Conservation (phyloP, 64 coral and sea anemone genomes). For the Anthopleura sola region DNA sequence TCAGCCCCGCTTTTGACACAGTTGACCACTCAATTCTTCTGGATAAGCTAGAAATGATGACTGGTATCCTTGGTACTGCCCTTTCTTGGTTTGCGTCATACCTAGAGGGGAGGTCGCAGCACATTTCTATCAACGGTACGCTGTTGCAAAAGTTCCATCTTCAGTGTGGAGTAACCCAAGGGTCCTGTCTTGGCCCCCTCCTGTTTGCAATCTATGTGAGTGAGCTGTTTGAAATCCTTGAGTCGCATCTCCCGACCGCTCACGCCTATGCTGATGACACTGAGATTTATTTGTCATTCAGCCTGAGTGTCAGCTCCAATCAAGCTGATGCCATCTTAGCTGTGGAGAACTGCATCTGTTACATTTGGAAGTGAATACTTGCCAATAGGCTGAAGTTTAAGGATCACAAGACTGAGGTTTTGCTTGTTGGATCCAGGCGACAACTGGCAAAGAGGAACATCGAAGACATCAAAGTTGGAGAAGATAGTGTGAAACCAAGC, state of each 20-base stretch:
- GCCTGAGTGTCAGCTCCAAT: no score
- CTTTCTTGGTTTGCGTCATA: conserved; percentile 22
- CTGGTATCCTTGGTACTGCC: conserved; percentile 5
- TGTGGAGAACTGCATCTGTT: background rate
- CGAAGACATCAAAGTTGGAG: background rate
- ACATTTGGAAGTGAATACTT: background rate
- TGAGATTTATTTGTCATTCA: no score
- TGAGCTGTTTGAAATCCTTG: no score
- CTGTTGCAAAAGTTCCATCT: background rate
- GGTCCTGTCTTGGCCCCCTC: no score
- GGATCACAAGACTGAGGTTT: background rate
- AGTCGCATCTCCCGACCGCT: no score
- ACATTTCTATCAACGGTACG: conserved; percentile 19
- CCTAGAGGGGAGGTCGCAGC: conserved; percentile 9
- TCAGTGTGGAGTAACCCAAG: no score
- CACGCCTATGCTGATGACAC: no score
- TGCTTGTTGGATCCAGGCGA: background rate
- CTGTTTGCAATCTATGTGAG: no score
- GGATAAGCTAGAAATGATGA: background rate
- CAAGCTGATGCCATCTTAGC: conserved; percentile 1
- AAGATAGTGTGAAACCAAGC: background rate
- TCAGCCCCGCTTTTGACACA: no score
- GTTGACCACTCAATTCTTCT: background rate
- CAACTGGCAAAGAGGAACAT: background rate
- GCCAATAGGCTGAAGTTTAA: background rate